A percentile compares a stretch with the other conserved stretches of the same genome.
phyloP scores from a whole-genome alignment of 2,888 invertebrate species.

The Dascillus cervinus region DNA sequence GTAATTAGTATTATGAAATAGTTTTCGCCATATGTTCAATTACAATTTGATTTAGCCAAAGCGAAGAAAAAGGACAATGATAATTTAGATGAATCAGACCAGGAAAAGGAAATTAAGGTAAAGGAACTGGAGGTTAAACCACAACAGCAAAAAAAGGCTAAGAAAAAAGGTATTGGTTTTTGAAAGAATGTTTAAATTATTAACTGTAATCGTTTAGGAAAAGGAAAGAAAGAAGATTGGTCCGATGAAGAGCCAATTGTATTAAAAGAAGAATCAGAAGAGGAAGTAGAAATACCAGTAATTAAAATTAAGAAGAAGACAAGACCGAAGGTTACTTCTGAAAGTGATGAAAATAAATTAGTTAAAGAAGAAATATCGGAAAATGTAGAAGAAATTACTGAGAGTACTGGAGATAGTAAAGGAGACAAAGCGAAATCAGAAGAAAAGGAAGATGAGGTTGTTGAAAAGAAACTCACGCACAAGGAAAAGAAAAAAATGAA shows the following conservation, averaged over 20 bases:
- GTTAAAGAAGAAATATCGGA: conserved; percentile 10
- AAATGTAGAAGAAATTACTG: conserved; percentile 10
- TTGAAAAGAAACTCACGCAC: conserved; percentile 77
- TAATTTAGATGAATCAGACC: too few species aligned
- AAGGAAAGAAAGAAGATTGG: too few species aligned
- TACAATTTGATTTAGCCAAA: too few species aligned
- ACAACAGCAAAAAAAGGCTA: too few species aligned
- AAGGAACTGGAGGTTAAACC: too few species aligned
- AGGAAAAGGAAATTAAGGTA: too few species aligned
- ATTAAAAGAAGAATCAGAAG: conserved; percentile 34
- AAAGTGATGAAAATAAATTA: conserved; percentile 4
- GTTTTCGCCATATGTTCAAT: neutral
- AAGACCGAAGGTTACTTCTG: conserved; percentile 10
- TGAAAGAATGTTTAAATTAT: too few species aligned
- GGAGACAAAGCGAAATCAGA: conserved; percentile 5
- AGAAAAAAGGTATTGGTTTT: too few species aligned
- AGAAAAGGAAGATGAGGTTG: conserved; percentile 28
- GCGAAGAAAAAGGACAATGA: conserved; percentile 16
- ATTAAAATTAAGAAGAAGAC: conserved; percentile 9
- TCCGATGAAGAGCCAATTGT: conserved; percentile 43
- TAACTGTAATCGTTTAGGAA: too few species aligned
- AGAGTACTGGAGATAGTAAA: conserved; percentile 6
- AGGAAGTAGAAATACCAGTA: conserved; percentile 6
- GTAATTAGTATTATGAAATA: conserved; percentile 1
- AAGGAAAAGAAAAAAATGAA: conserved; percentile 89